Base-by-base conservation (phyloP, 2,113 vertebrate species). In the Oncorhynchus nerka region DNA sequence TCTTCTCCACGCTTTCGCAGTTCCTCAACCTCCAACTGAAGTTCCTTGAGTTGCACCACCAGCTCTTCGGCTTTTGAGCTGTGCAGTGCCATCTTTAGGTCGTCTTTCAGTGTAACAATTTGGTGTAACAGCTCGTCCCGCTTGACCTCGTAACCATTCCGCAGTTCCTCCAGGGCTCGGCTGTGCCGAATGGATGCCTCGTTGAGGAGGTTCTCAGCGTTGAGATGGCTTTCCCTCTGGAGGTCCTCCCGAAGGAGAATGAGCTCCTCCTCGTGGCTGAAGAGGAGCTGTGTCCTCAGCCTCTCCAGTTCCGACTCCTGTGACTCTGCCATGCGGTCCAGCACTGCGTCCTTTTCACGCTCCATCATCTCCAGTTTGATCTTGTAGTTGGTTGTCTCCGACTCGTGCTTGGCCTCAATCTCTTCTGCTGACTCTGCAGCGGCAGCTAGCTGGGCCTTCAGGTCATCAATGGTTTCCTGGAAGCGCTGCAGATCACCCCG, bases 331-430 rank as follows among this genome's bases (percentile, higher is more conserved):
- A 99, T 99, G 75, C 95, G 94, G 79, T 95, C 97, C 69, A 99
- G 91, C 77, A 99, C 97, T 0, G 95, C 98, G 72, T 98, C 95
- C 77, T 99, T 99, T 83, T 99, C 98, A 59, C 93, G 94, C 87
- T 98, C 96, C 32, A 99, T 87, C 98, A 99, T 99, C 83, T 99
- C 97, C 79, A 99, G 91, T 86, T 99, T 99, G 86, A 99, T 99
- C 91, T 96, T 97, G 71, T 98, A 99, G 88, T 99, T 99, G 71
- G 95, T 99, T 70, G 95, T 90, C 90, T 99, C 98, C 2, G 96
- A 95, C 59, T 99, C 97, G 15, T 99, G 97, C 83, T 96, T 96
- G 69, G 90, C 79, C 80, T 98, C 94, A 34, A 93, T 79, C 70
- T 99, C 97, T 20, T 87, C 90, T 12, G 91, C 94, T 1, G 91